Evolutionary conservation across 1,140 invertebrate genomes (phyloP).

Genomic region (Apis florea): DNA sequence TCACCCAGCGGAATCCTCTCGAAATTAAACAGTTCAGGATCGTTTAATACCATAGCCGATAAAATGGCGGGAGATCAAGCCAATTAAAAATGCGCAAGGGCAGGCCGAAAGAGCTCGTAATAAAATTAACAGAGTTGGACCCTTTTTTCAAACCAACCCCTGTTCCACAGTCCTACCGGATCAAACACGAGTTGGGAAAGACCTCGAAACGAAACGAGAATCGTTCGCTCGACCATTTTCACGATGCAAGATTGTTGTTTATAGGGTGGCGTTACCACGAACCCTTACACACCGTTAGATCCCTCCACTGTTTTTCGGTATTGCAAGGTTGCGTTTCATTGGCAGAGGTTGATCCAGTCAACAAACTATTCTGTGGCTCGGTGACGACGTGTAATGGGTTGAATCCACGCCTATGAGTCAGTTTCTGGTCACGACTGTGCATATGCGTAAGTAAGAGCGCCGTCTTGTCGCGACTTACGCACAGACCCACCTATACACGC

Average conservation of each 20-base stretch:
- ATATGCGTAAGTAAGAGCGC: not conserved
- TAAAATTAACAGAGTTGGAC: conserved; percentile 62
- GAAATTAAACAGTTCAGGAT: not conserved
- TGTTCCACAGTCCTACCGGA: conserved; percentile 57
- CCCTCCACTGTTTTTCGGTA: not conserved
- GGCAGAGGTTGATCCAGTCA: not conserved
- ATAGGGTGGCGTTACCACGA: conserved; percentile 28
- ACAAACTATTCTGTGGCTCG: conserved; percentile 7
- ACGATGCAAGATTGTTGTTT: conserved; percentile 36
- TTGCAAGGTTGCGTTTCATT: conserved; percentile 4
- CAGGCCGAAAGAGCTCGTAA: conserved; percentile 47
- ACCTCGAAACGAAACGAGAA: conserved; percentile 55
- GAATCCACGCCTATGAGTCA: conserved; percentile 51
- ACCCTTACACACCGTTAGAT: not conserved
- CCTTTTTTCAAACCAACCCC: conserved; percentile 71
- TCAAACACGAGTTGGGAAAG: conserved; percentile 65
- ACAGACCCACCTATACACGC: conserved; percentile 15
- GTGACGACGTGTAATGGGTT: conserved; percentile 30
- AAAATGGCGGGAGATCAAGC: not conserved
- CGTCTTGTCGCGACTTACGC: conserved; percentile 44
- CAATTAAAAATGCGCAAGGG: conserved; percentile 46
- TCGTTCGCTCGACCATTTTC: not conserved
- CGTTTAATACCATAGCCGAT: conserved; percentile 16
- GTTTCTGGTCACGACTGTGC: conserved; percentile 37
- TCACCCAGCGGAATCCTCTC: not conserved